A percentile compares a stretch with the other conserved stretches of the same genome.
Evolutionary conservation across 2,888 invertebrate genomes (phyloP).

Genomic region (Thecophora atra): DNA sequence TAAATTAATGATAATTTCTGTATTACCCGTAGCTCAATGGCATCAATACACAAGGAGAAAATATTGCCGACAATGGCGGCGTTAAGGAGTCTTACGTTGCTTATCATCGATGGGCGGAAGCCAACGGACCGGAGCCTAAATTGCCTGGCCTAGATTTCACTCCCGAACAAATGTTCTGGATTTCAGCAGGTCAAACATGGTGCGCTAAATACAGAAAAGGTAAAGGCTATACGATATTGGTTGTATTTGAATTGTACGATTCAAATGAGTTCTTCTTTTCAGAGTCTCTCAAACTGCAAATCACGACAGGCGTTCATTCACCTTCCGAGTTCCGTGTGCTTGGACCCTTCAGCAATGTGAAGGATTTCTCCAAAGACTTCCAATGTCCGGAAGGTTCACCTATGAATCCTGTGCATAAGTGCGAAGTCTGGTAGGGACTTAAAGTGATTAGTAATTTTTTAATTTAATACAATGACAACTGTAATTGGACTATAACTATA

Average conservation of each 20-base stretch:
- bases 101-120: constrained; percentile 77
- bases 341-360: constrained; percentile 92
- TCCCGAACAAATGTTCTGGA: constrained; percentile 77
- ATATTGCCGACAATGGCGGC: constrained; percentile 95
- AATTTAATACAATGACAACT: too few species aligned
- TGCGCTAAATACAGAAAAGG: constrained; percentile 37
- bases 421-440: constrained; percentile 88
- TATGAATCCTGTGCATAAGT: constrained; percentile 92
- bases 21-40: constrained; percentile 78
- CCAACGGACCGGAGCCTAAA: constrained; percentile 73
- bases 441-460: too few species aligned
- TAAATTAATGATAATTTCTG: not conserved
- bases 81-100: constrained; percentile 90
- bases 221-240: not conserved
- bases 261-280: too few species aligned
- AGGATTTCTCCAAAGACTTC: constrained; percentile 89
- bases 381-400: constrained; percentile 84
- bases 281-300: constrained; percentile 79
- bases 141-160: constrained; percentile 79
- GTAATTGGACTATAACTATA: too few species aligned
- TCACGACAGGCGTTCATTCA: constrained; percentile 84
- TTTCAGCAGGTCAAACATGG: constrained; percentile 45
- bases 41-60: constrained; percentile 91
- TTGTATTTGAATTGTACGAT: too few species aligned
- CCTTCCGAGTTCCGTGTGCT: constrained; percentile 85